phyloP scores from a whole-genome alignment of 2,797 vertebrate species.

The Acanthornis magna region DNA sequence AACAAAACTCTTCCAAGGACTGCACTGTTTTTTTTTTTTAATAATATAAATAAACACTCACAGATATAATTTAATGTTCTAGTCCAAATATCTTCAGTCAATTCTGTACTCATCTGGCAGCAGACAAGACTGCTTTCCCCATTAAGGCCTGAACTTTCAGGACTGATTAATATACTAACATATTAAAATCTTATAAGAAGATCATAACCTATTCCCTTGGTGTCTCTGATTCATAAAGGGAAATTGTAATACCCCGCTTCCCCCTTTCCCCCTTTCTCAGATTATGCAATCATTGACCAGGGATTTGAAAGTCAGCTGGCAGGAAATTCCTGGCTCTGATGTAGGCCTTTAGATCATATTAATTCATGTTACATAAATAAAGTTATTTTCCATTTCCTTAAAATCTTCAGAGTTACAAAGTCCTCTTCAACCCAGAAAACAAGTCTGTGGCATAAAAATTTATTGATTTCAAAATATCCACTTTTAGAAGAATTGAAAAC shows the following conservation, averaged over 20 bases:
- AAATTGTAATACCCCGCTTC: neutral
- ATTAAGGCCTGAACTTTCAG: neutral
- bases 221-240: neutral
- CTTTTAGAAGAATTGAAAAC: neutral
- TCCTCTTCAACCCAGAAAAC: neutral
- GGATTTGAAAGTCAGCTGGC: neutral
- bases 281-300: neutral
- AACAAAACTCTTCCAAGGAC: neutral
- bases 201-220: neutral
- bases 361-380: neutral
- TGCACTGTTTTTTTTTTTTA: neutral
- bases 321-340: neutral
- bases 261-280: accelerated
- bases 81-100: neutral
- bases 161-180: neutral
- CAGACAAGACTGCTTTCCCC: neutral
- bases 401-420: neutral
- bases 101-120: neutral
- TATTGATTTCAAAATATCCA: neutral
- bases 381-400: neutral
- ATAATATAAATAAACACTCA: neutral
- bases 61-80: neutral
- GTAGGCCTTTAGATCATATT: neutral
- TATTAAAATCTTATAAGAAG: neutral
- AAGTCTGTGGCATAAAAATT: neutral